Evolutionary conservation across 2,113 vertebrate genomes (phyloP).

Genomic region (Notiomystis cincta): DNA sequence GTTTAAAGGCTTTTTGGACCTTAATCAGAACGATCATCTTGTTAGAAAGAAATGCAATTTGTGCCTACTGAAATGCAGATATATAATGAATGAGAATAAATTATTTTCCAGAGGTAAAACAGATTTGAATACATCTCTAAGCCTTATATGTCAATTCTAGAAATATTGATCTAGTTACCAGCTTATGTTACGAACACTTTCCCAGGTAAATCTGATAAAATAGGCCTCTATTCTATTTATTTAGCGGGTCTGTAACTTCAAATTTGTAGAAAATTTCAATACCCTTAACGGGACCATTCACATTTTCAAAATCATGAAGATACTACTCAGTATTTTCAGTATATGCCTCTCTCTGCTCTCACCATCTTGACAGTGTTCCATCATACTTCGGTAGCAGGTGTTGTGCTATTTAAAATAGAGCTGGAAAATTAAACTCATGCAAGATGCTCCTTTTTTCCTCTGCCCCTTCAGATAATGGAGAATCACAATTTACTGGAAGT

Average conservation of each 20-base stretch:
- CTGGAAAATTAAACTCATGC: not conserved
- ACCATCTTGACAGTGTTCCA: not conserved
- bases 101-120: not conserved
- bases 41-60: not conserved
- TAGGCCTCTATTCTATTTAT: not conserved
- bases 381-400: not conserved
- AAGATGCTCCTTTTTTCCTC: not conserved
- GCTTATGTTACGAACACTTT: not conserved
- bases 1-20: not conserved
- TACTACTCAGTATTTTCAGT: not conserved
- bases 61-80: not conserved
- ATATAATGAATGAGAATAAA: not conserved
- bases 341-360: not conserved
- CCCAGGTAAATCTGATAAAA: not conserved
- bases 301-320: not conserved
- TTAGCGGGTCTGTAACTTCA: not conserved
- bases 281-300: not conserved
- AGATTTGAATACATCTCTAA: not conserved
- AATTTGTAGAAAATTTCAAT: not conserved
- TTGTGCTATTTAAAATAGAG: not conserved
- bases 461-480: not conserved
- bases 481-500: not conserved
- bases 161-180: not conserved
- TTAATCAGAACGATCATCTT: not conserved
- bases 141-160: not conserved